Base-by-base conservation (phyloP, 2,888 invertebrate genomes). In the Zonitis immaculata region DNA sequence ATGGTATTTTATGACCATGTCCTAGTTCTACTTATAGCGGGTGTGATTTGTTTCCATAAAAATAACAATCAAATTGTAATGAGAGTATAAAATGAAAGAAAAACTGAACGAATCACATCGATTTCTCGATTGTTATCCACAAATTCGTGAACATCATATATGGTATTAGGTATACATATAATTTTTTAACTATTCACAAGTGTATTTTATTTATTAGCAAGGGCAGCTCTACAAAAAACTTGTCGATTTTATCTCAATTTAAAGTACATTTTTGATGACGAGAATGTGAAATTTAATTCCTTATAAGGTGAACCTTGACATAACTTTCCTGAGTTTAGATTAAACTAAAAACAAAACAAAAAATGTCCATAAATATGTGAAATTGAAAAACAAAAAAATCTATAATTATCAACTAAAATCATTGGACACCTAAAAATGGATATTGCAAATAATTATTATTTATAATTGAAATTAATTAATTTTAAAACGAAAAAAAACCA, bases 361-460 rank as follows among this genome's bases (percentile, higher is more conserved):
- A 32, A 16, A 35, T n/a, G n/a, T n/a, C n/a, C n/a, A n/a, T n/a
- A n/a, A n/a, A n/a, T n/a, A n/a, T n/a, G n/a, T n/a, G n/a, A n/a
- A n/a, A n/a, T n/a, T n/a, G n/a, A 35, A 35, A 35, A 18, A 39
- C 20, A 18, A 18, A 28, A 45, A 11, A 20, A 20, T 20, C 18
- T 39, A 18, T 20, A 39, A 44, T 16, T 45, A 28, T 18, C 16
- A 27, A 45, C 26, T 45, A 27, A 4, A 26, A 28, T 28, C 28
- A 28, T 28, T 45, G 14, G 45, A n/a, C 16, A 30, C 16, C 16
- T 28, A 3, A 45, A 28, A 45, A 27, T 45, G 28, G 45, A n/a
- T 45, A 45, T 45, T 45, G 45, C 45, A 28, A 45, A 45, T 45
- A 45, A 30, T 45, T 16, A 28, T 28, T 45, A 9, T 35, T 44